These are phyloP conservation scores for Rhinolophus sinicus DNA, from an alignment of 2,113 vertebrate species.

Conservation along the genomic window DNA sequence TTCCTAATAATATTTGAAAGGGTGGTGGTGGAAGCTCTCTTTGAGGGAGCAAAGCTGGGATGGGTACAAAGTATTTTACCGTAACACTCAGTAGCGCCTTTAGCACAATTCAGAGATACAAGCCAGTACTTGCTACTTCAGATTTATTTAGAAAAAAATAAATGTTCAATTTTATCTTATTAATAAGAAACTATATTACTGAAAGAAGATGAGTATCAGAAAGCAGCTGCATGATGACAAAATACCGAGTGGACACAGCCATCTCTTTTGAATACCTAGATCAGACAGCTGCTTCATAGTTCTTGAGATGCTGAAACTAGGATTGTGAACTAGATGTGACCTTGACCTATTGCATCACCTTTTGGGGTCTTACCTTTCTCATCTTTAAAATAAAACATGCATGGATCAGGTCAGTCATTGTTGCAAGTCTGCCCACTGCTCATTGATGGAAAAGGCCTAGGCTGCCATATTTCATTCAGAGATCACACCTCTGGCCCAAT, in stretches of 20 bases:
- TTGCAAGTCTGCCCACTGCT: fast-evolving
- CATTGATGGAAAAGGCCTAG: no score
- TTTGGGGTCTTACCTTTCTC: neutral
- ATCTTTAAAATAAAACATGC: neutral
- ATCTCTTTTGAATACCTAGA: neutral
- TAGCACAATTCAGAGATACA: neutral
- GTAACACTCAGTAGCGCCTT: fast-evolving
- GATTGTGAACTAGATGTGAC: fast-evolving
- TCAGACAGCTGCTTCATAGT: fast-evolving
- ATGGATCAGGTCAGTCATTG: fast-evolving
- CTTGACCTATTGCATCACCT: fast-evolving
- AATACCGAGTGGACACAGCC: fast-evolving
- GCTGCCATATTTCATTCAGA: neutral
- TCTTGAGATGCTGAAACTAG: neutral
- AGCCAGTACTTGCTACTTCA: neutral
- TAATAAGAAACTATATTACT: no score
- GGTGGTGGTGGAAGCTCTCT: neutral
- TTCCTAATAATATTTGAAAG: neutral
- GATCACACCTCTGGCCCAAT: neutral
- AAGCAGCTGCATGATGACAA: neutral
- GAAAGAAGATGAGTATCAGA: neutral
- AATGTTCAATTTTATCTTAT: neutral
- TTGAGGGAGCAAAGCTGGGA: neutral
- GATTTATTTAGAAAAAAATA: neutral
- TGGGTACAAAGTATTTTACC: neutral